Base-by-base conservation (phyloP, 2,888 invertebrate genomes). In the Cacoxenus indagator region DNA sequence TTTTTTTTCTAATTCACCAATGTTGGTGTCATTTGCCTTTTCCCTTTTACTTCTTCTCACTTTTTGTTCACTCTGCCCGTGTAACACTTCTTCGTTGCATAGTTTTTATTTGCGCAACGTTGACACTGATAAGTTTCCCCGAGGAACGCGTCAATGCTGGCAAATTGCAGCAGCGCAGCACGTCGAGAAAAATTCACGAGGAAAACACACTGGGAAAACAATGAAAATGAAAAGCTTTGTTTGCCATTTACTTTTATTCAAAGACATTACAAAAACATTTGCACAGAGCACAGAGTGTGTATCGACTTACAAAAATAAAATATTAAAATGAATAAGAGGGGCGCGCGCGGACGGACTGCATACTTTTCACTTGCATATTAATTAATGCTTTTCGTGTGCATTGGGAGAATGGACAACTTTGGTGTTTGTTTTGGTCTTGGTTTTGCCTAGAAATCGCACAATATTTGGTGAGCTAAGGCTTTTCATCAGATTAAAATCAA, bases 31-130 rank as follows among this genome's bases (percentile, higher is more conserved):
- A n/a, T n/a, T n/a, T n/a, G n/a, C n/a, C n/a, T n/a, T n/a, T n/a
- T n/a, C n/a, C n/a, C n/a, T n/a, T n/a, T n/a, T n/a, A n/a, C n/a
- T n/a, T n/a, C n/a, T n/a, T n/a, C n/a, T n/a, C n/a, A n/a, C n/a
- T n/a, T n/a, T n/a, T n/a, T n/a, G n/a, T n/a, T n/a, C n/a, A n/a
- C n/a, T n/a, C n/a, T n/a, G n/a, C n/a, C n/a, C n/a, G n/a, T n/a
- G n/a, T n/a, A n/a, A n/a, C n/a, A n/a, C n/a, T n/a, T n/a, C n/a
- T n/a, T n/a, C n/a, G 79, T 80, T 83, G 80, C 83, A 80, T 81
- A 82, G 81, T 81, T 81, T 81, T 81, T 81, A 81, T 81, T 81
- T 79, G 83, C 81, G 81, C 81, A 81, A 76, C 76, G 81, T 81
- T 81, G 82, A 81, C 82, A 81, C 83, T 81, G 81, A 81, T 81